These are phyloP conservation scores for Lacanobia wlatinum DNA, from an alignment of 2,888 invertebrate species.

Conservation along the genomic window DNA sequence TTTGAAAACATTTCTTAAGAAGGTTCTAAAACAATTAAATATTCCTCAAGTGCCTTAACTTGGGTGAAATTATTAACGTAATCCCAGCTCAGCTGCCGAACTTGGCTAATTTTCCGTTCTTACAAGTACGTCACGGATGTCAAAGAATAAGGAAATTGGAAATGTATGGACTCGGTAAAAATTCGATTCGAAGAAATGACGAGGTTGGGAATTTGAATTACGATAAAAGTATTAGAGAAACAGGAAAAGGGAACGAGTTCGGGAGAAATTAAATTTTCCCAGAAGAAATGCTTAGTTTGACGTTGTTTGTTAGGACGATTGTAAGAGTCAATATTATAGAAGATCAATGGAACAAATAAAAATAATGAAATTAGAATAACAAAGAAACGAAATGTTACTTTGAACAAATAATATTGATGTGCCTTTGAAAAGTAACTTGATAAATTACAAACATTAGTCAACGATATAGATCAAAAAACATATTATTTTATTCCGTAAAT, in stretches of 20 bases:
- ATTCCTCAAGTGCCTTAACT: conserved; percentile 64
- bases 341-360: conserved; percentile 9
- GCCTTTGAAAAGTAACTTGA: conserved; percentile 1
- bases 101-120: conserved; percentile 58
- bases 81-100: conserved; percentile 58
- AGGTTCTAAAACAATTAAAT: conserved; percentile 66
- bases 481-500: background rate
- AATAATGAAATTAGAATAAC: background rate
- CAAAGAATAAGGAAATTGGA: conserved; percentile 51
- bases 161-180: conserved; percentile 48
- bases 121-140: conserved; percentile 41
- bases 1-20: conserved; percentile 62
- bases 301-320: conserved; percentile 6
- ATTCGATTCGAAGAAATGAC: conserved; percentile 33
- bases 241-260: conserved; percentile 29
- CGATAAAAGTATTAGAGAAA: conserved; percentile 24
- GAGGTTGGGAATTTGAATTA: conserved; percentile 25
- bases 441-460: background rate
- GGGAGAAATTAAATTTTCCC: background rate
- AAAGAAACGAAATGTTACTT: background rate
- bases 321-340: conserved; percentile 4
- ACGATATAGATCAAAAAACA: background rate
- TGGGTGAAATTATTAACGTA: conserved; percentile 66
- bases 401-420: background rate
- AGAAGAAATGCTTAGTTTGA: conserved; percentile 19